A percentile compares a stretch with the other conserved stretches of the same genome.
phyloP scores from a whole-genome alignment of 2,888 invertebrate species.

The Tricholauxania praeusta region DNA sequence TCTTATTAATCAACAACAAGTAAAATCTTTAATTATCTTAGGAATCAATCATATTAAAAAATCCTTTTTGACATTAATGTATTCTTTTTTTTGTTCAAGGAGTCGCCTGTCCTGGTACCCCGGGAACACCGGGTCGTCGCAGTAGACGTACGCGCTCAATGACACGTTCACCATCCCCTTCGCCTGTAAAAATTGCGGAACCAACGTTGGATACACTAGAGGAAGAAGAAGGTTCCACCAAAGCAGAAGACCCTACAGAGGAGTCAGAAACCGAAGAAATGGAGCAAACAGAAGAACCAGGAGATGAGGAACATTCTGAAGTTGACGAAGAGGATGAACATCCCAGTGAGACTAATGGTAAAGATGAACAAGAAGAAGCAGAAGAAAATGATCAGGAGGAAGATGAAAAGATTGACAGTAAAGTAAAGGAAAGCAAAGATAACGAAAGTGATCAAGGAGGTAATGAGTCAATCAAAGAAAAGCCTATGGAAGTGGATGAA shows the following conservation, averaged over 20 bases:
- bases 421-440: constrained; percentile 58
- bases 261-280: constrained; percentile 41
- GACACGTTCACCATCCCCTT: constrained; percentile 65
- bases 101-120: constrained; percentile 53
- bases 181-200: constrained; percentile 57
- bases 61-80: too few relatives aligned
- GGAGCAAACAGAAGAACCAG: constrained; percentile 25
- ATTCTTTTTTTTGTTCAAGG: constrained; percentile 13
- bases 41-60: too few relatives aligned
- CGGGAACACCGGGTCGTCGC: constrained; percentile 61
- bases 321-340: constrained; percentile 52
- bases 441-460: constrained; percentile 57
- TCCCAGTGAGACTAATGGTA: constrained; percentile 38
- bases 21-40: too few relatives aligned
- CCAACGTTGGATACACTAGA: constrained; percentile 60
- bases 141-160: constrained; percentile 64
- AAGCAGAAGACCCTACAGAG: constrained; percentile 35
- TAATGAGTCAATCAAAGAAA: constrained; percentile 6
- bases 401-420: constrained; percentile 25
- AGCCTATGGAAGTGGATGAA: constrained; percentile 31
- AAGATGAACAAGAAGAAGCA: constrained; percentile 36
- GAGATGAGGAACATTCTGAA: constrained; percentile 35
- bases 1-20: too few relatives aligned
- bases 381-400: constrained; percentile 36
- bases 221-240: constrained; percentile 55